Evolutionary conservation across 2,888 invertebrate genomes (phyloP), one percentile per base, ranked within the genome.

Genomic region (Deroplatys truncata): DNA sequence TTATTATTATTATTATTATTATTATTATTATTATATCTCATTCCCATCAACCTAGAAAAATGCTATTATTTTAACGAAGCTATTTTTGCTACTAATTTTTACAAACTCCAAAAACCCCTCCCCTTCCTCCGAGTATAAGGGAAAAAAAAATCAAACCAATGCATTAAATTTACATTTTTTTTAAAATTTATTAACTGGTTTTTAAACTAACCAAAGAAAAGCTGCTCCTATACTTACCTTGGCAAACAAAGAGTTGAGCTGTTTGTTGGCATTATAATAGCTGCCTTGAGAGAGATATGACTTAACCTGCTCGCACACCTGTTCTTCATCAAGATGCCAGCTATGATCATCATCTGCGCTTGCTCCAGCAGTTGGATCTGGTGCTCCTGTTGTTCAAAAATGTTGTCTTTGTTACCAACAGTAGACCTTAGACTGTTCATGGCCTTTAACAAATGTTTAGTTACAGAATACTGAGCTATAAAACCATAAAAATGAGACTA

Each of bases 271-370:
- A 94, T 97, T 97, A 94, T 97, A 97, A 94, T 97, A 97, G 91
- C 96, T 96, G 92, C 97, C 97, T 94, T 97, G 97, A 92, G 97
- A 95, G 92, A 97, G 95, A 93, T 97, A 97, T 91, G 96, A 96
- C 91, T 96, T 96, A 92, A 98, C 97, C 94, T 97, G 97, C 93
- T 97, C 97, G 94, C 97, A 96, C 91, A 98, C 97, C 95, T 97
- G 97, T 92, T 97, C 97, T 93, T 97, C 97, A 93, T 98, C 97
- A 92, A 98, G 94, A 93, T 97, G 97, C 98, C 98, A 98, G 86
- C 97, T 96, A 92, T 97, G 97, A 92, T 97, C 97, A 91, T 97
- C 97, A 92, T 97, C 97, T 0, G 97, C 97, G 89, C 97, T 96
- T 2, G 97, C 97, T 5, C 98, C 98, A 0, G 97, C 98, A 0